These are phyloP conservation scores for Plodia interpunctella DNA, from an alignment of 1,140 invertebrate species.

Conservation along the genomic window DNA sequence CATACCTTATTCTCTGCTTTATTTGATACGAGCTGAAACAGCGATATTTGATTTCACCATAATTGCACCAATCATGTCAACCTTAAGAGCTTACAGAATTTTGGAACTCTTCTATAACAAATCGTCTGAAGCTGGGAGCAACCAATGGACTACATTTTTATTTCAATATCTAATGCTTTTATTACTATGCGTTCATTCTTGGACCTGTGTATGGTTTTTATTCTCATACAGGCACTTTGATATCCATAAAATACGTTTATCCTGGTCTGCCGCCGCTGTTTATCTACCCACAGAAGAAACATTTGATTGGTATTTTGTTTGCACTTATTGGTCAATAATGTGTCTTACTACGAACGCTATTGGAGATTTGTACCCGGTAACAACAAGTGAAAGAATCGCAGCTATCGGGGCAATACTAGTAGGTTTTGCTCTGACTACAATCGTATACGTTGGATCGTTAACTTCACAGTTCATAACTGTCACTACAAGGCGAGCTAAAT, in stretches of 20 bases:
- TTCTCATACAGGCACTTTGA: constrained; percentile 56
- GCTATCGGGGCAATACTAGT: constrained; percentile 54
- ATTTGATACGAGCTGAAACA: constrained; percentile 37
- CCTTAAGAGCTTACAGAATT: constrained; percentile 54
- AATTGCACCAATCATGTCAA: constrained; percentile 51
- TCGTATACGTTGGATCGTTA: constrained; percentile 64
- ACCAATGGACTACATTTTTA: constrained; percentile 68
- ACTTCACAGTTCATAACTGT: constrained; percentile 70
- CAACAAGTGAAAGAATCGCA: constrained; percentile 51
- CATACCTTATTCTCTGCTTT: constrained; percentile 54
- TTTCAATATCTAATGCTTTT: constrained; percentile 64
- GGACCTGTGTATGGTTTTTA: constrained; percentile 63
- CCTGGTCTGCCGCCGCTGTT: constrained; percentile 52
- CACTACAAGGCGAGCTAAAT: constrained; percentile 58
- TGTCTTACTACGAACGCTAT: constrained; percentile 64
- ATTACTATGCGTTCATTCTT: constrained; percentile 59
- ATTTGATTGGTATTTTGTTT: constrained; percentile 65
- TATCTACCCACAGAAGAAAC: constrained; percentile 58
- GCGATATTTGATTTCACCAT: constrained; percentile 40
- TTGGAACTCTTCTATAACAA: constrained; percentile 59
- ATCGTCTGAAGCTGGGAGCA: constrained; percentile 65
- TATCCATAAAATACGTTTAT: constrained; percentile 46
- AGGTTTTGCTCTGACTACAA: constrained; percentile 62
- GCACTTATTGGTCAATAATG: constrained; percentile 63
- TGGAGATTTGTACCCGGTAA: constrained; percentile 66